These are phyloP conservation scores for Himantopus leucocephalus DNA, from an alignment of 2,113 vertebrate species.

Conservation along the genomic window DNA sequence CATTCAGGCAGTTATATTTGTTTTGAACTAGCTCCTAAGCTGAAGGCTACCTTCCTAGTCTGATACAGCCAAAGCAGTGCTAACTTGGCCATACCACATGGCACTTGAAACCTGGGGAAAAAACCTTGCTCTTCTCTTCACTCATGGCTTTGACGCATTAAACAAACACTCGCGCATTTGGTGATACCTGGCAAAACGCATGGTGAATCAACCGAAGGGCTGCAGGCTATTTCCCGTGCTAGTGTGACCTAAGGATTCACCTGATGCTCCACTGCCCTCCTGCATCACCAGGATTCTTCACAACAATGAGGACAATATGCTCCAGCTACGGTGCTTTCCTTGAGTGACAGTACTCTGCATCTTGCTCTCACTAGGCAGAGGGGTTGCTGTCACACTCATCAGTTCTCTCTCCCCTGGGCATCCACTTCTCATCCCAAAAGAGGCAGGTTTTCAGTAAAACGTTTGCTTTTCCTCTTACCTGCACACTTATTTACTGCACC, in stretches of 20 bases:
- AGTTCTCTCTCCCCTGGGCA: not conserved
- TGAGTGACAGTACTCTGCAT: not conserved
- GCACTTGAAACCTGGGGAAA: not conserved
- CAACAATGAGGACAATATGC: rapidly evolving
- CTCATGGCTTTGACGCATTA: not conserved
- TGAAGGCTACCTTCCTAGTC: not conserved
- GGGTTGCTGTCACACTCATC: not conserved
- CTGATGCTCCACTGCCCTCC: not conserved
- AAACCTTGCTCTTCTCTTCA: not conserved
- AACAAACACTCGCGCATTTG: not conserved
- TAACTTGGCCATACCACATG: not conserved
- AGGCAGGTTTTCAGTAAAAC: not conserved
- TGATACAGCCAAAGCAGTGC: not conserved
- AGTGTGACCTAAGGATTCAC: not conserved
- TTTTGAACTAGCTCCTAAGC: not conserved
- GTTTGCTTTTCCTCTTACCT: not conserved
- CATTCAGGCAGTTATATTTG: not conserved
- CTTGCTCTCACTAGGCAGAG: not conserved
- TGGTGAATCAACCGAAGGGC: not conserved
- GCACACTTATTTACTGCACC: not conserved
- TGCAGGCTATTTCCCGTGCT: not conserved
- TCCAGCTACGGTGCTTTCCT: not conserved
- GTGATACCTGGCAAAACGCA: not conserved
- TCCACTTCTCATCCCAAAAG: not conserved
- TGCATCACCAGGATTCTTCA: not conserved